Evolutionary conservation across 2,888 invertebrate species (phyloP).

Genomic region (Allacma fusca): DNA sequence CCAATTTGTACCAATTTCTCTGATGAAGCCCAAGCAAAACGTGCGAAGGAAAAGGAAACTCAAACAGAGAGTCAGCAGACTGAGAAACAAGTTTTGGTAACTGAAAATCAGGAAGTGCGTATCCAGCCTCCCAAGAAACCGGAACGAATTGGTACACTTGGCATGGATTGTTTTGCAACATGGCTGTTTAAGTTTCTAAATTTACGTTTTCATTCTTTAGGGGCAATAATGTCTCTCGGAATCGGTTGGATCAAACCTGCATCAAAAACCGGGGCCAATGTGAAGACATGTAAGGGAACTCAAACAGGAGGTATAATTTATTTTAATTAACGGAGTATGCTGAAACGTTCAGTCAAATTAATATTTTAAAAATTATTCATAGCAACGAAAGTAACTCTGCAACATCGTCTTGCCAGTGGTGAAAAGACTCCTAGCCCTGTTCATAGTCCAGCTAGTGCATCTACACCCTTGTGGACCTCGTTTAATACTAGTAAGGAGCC

Average conservation of each 20-base stretch:
- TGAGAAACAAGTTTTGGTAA: background rate
- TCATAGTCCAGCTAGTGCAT: conserved; percentile 38
- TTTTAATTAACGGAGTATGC: background rate
- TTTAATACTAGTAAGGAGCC: conserved; percentile 31
- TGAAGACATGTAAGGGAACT: conserved; percentile 18
- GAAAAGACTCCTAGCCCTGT: conserved; percentile 29
- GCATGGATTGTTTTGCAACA: too few species aligned
- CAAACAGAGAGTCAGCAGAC: conserved; percentile 13
- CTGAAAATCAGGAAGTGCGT: background rate
- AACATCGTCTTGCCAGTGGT: background rate
- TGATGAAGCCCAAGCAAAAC: background rate
- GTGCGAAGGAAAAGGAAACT: conserved; percentile 14
- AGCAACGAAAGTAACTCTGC: background rate
- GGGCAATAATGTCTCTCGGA: conserved; percentile 28
- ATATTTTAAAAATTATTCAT: background rate
- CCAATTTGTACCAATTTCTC: background rate
- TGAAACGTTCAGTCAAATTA: too few species aligned
- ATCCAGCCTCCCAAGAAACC: conserved; percentile 10
- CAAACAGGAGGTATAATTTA: conserved; percentile 34
- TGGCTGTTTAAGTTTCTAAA: background rate
- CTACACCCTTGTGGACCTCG: conserved; percentile 31
- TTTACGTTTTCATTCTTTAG: too few species aligned
- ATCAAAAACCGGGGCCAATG: background rate
- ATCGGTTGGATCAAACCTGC: conserved; percentile 22
- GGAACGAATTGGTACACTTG: conserved; percentile 29